These are phyloP conservation scores for Poecilia velifera DNA, from an alignment of 2,797 vertebrate genomes.

Conservation along the genomic window DNA sequence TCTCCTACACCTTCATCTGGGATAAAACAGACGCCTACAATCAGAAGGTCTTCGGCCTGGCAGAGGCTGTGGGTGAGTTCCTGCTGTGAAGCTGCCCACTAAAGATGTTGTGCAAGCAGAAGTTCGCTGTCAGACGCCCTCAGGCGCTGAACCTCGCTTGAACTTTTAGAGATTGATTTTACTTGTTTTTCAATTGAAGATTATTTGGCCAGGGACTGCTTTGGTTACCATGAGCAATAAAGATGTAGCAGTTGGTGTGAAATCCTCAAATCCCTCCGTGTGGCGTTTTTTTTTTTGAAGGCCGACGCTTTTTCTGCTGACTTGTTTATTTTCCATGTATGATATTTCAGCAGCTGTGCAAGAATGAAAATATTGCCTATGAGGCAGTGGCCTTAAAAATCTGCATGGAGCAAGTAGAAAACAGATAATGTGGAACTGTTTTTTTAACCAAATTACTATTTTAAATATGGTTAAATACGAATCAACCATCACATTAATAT, in stretches of 20 bases:
- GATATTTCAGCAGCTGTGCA: constrained; percentile 65
- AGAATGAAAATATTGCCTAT: constrained; percentile 48
- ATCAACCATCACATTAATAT: constrained; percentile 5
- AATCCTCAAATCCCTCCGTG: constrained; percentile 60
- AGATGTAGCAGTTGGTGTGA: constrained; percentile 67
- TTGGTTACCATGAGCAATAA: constrained; percentile 57
- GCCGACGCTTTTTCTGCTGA: constrained; percentile 73
- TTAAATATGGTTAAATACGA: constrained; percentile 9
- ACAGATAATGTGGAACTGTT: constrained; percentile 14
- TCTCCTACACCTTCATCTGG: constrained; percentile 99
- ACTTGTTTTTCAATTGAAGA: constrained; percentile 49
- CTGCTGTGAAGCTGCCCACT: constrained; percentile 52
- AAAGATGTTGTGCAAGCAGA: constrained; percentile 48
- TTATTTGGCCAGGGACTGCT: constrained; percentile 57
- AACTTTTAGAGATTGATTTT: constrained; percentile 64
- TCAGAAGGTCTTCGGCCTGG: constrained; percentile 95
- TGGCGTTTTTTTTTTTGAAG: constrained; percentile 67
- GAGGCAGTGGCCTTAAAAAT: constrained; percentile 31
- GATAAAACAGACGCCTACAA: constrained; percentile 99
- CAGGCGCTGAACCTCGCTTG: constrained; percentile 59
- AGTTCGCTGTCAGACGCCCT: constrained; percentile 45
- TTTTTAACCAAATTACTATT: constrained; percentile 3
- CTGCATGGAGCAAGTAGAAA: constrained; percentile 23
- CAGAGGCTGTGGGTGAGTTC: constrained; percentile 94
- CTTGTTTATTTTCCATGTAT: constrained; percentile 71